Conservation (phyloP, 1,140 invertebrate species). For the Gonioctena quinquepunctata region DNA sequence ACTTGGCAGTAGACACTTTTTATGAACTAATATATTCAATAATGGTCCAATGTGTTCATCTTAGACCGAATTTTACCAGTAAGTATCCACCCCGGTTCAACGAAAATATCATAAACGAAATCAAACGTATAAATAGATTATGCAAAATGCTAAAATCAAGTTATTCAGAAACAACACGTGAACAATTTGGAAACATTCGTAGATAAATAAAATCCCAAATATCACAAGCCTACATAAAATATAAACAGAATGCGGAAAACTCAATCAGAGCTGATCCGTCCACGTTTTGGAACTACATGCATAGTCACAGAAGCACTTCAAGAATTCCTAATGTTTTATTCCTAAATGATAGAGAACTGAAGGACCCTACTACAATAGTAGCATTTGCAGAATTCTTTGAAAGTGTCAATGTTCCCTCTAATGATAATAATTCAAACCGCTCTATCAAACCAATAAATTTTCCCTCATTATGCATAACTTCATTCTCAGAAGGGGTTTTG, state of each 20-base stretch:
- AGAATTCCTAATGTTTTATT: too few species aligned
- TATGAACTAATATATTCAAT: background rate
- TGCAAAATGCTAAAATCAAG: background rate
- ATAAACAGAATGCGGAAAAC: background rate
- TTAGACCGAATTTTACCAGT: background rate
- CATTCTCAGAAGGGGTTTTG: constrained; percentile 5
- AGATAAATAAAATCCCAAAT: background rate
- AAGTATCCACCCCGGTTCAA: background rate
- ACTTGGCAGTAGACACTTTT: background rate
- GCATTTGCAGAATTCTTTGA: background rate
- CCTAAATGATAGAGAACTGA: too few species aligned
- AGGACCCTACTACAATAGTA: too few species aligned
- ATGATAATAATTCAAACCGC: background rate
- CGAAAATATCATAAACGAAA: too few species aligned
- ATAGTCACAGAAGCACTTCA: constrained; percentile 2
- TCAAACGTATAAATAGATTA: background rate
- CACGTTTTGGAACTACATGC: constrained; percentile 1
- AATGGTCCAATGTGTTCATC: background rate
- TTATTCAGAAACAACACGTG: background rate
- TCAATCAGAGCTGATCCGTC: background rate
- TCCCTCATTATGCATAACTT: background rate
- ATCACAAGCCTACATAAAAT: background rate
- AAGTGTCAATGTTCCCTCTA: background rate
- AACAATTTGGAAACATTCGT: background rate
- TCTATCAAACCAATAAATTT: background rate